phyloP scores from a whole-genome alignment of 1,140 invertebrate species.

The Trichomalopsis sarcophagae region DNA sequence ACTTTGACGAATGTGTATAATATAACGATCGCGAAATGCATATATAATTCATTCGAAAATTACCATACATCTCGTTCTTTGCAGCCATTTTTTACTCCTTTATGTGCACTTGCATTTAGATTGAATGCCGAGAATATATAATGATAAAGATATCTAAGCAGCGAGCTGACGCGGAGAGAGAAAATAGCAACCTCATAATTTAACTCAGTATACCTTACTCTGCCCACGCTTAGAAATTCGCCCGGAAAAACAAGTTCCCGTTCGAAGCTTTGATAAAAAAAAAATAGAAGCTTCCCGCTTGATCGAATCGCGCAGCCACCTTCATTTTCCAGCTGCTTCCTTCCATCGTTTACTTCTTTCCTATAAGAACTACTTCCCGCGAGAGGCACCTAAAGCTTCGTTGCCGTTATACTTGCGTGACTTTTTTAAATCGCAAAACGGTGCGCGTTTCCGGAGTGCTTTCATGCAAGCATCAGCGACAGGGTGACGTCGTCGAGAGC shows the following conservation, averaged over 20 bases:
- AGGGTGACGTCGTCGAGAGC: too few species aligned
- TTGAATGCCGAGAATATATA: too few species aligned
- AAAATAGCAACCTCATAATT: neutral
- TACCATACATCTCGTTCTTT: too few species aligned
- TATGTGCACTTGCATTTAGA: too few species aligned
- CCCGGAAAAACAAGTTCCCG: neutral
- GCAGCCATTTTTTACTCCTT: too few species aligned
- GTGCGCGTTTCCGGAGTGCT: neutral
- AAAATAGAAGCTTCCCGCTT: neutral
- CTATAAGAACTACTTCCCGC: neutral
- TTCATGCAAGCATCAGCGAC: neutral
- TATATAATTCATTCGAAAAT: too few species aligned
- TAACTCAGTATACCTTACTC: neutral
- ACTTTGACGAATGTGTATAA: too few species aligned
- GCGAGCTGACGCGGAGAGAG: neutral
- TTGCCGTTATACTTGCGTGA: neutral
- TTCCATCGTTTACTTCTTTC: too few species aligned
- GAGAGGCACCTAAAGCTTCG: neutral
- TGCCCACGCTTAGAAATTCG: neutral
- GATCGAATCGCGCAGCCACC: neutral
- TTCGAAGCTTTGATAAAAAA: neutral
- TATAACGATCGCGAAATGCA: too few species aligned
- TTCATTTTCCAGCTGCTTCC: neutral
- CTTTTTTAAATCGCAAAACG: neutral
- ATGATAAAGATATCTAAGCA: too few species aligned